phyloP scores from a whole-genome alignment of 2,113 vertebrate species.

The Periophthalmus modestus region DNA sequence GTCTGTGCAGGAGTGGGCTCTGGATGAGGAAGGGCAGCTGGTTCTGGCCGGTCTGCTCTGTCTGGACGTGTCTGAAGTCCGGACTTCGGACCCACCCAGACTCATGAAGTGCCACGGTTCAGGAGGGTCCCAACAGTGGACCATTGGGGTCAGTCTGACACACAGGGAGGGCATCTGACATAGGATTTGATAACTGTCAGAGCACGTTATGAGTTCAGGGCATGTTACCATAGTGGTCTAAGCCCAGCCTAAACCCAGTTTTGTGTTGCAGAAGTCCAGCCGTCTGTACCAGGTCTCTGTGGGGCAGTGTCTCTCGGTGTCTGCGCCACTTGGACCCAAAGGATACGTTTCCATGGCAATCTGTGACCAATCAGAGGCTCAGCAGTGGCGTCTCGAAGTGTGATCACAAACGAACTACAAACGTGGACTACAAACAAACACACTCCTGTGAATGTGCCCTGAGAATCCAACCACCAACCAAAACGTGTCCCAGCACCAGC shows the following conservation, averaged over 20 bases:
- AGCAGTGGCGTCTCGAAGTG: constrained; percentile 89
- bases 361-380: constrained; percentile 83
- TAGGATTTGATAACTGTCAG: not conserved
- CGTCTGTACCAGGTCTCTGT: constrained; percentile 95
- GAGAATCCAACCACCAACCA: not conserved
- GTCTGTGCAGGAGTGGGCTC: constrained; percentile 84
- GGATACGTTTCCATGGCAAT: constrained; percentile 91
- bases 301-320: constrained; percentile 88
- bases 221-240: not conserved
- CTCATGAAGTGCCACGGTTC: constrained; percentile 98
- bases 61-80: constrained; percentile 90
- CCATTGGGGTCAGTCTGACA: constrained; percentile 80
- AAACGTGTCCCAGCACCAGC: not conserved
- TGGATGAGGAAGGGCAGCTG: constrained; percentile 91
- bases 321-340: constrained; percentile 77
- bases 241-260: constrained; percentile 69
- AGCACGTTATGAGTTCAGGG: not conserved
- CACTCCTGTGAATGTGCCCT: not conserved
- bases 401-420: constrained; percentile 3
- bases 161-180: too few species aligned
- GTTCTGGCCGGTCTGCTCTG: constrained; percentile 90
- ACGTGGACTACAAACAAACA: not conserved
- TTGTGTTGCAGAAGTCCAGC: constrained; percentile 79
- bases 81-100: constrained; percentile 86
- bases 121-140: constrained; percentile 96